Conservation (phyloP, 2,113 vertebrate species). For the Leptodactylus fuscus region DNA sequence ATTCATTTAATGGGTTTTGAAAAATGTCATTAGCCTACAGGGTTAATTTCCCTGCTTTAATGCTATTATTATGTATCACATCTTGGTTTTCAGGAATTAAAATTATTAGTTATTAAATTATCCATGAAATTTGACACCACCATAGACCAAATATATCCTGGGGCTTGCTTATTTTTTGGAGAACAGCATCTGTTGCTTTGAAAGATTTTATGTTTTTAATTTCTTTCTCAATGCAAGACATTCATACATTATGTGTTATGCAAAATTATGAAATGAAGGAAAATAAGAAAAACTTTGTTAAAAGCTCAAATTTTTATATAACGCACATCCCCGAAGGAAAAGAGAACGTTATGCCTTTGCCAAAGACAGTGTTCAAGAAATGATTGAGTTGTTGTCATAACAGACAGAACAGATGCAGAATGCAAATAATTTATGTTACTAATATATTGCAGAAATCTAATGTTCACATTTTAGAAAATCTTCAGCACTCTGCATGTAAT, state of each 20-base stretch:
- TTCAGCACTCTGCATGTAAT: not conserved
- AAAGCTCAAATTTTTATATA: not conserved
- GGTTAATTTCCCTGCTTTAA: constrained; percentile 79
- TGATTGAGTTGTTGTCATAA: not conserved
- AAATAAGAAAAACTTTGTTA: not conserved
- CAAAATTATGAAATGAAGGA: not conserved
- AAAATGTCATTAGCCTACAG: constrained; percentile 73
- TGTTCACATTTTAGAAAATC: not conserved
- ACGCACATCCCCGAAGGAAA: not conserved
- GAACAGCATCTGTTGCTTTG: constrained; percentile 81
- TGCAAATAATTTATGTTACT: not conserved
- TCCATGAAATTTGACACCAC: constrained; percentile 83
- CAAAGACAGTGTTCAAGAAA: not conserved
- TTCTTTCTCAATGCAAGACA: constrained; percentile 80
- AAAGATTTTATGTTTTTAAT: constrained; percentile 69
- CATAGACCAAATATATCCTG: constrained; percentile 82
- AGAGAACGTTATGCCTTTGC: not conserved
- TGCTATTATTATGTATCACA: constrained; percentile 81
- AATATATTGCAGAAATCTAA: not conserved
- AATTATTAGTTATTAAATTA: constrained; percentile 88
- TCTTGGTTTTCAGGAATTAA: constrained; percentile 80
- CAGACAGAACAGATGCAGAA: not conserved
- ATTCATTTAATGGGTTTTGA: constrained; percentile 71
- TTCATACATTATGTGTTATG: constrained; percentile 63
- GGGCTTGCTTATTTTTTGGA: constrained; percentile 81